These are phyloP conservation scores for Coleophora deauratella DNA, from an alignment of 2,888 invertebrate genomes.

Conservation along the genomic window DNA sequence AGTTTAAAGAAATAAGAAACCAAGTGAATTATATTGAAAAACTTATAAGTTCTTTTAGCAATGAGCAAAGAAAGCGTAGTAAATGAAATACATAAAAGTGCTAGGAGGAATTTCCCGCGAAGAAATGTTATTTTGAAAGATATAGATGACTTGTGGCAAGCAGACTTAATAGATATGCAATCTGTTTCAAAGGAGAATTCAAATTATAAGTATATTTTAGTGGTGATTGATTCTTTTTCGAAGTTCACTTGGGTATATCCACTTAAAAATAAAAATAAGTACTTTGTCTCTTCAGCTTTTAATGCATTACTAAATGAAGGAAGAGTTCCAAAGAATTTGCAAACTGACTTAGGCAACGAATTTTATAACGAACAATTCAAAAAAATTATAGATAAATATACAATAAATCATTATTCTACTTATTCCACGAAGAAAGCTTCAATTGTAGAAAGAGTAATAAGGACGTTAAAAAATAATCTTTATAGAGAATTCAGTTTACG, in stretches of 20 bases:
- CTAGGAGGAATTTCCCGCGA: constrained; percentile 30
- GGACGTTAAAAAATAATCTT: constrained; percentile 10
- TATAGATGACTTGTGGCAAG: constrained; percentile 48
- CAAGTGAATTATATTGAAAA: neutral
- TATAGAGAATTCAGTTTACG: constrained; percentile 10
- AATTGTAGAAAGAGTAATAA: constrained; percentile 16
- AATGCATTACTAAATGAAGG: neutral
- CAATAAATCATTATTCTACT: constrained; percentile 13
- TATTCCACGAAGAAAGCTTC: constrained; percentile 14
- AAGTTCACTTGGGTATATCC: no score
- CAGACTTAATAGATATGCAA: constrained; percentile 34
- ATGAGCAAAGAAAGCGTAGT: constrained; percentile 6
- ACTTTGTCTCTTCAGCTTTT: no score
- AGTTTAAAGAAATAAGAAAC: neutral
- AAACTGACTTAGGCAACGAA: constrained; percentile 12
- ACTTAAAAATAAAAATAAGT: no score
- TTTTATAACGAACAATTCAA: constrained; percentile 5
- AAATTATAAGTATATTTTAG: constrained; percentile 10
- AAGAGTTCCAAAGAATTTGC: constrained; percentile 1
- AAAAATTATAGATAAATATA: constrained; percentile 1
- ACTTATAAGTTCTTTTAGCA: neutral
- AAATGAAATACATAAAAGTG: constrained; percentile 12
- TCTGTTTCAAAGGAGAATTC: constrained; percentile 10
- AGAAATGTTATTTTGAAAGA: constrained; percentile 32
- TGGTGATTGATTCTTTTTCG: constrained; percentile 5